Evolutionary conservation across 2,113 vertebrate species (phyloP).

Genomic region (Stercorarius parasiticus): DNA sequence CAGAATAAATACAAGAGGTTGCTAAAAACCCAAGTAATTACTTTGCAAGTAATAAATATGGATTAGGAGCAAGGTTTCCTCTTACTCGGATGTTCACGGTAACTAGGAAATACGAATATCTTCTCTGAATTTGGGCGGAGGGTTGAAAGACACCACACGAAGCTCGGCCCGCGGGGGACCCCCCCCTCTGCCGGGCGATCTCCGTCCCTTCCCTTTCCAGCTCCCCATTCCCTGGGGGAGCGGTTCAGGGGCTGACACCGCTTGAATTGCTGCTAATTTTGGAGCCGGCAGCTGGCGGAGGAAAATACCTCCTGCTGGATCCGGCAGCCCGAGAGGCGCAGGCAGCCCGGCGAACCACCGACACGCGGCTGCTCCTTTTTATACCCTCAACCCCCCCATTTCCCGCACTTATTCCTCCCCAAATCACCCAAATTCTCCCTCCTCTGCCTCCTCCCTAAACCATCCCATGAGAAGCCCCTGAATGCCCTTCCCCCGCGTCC

Average conservation of each 20-base stretch:
- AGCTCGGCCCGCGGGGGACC: background rate
- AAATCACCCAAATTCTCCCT: background rate
- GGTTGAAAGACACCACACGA: background rate
- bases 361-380: accelerated
- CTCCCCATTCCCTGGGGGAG: background rate
- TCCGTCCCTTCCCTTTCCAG: background rate
- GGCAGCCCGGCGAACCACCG: background rate
- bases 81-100: accelerated
- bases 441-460: background rate
- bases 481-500: too few species aligned
- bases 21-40: background rate
- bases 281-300: background rate
- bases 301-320: background rate
- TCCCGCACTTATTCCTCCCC: background rate
- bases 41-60: too few species aligned
- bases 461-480: background rate
- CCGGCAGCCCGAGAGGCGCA: accelerated
- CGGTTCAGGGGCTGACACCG: accelerated
- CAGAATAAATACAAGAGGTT: background rate
- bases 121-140: background rate
- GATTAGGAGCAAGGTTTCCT: background rate
- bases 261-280: background rate
- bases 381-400: background rate
- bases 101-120: too few species aligned
- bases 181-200: background rate